Conservation (phyloP, 2,113 vertebrate genomes). For the Nerophis ophidion region DNA sequence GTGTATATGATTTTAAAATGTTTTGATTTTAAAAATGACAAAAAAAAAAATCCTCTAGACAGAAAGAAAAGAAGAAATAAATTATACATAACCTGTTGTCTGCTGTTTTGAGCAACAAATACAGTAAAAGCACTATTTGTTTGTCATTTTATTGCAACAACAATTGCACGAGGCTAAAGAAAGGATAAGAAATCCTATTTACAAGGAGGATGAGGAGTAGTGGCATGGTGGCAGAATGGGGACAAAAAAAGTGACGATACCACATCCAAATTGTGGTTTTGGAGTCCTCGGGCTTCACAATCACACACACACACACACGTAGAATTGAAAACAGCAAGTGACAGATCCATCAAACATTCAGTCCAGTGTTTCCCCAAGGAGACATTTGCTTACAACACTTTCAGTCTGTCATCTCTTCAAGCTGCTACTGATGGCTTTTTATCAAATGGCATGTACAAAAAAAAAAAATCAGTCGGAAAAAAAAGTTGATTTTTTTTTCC, state of each 20-base stretch:
- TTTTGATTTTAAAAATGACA: constrained; percentile 89
- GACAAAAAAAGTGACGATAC: constrained; percentile 58
- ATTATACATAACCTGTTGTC: constrained; percentile 70
- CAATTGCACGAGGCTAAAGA: constrained; percentile 70
- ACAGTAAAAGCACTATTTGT: constrained; percentile 42
- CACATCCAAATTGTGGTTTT: constrained; percentile 60
- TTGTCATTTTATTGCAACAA: constrained; percentile 71
- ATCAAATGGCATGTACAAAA: constrained; percentile 42
- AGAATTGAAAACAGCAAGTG: constrained; percentile 34
- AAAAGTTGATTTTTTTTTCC: constrained; percentile 22
- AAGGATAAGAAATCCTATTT: constrained; percentile 56
- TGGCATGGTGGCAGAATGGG: constrained; percentile 60
- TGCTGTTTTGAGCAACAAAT: background rate
- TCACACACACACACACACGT: constrained; percentile 29
- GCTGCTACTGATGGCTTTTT: constrained; percentile 52
- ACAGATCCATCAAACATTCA: constrained; percentile 42
- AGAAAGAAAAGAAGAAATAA: constrained; percentile 71
- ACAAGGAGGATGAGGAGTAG: constrained; percentile 62
- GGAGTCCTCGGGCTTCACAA: constrained; percentile 60
- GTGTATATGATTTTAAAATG: constrained; percentile 93
- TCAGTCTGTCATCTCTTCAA: constrained; percentile 23
- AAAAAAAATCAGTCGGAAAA: constrained; percentile 14
- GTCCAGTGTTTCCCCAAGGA: constrained; percentile 60
- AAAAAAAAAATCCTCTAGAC: constrained; percentile 76
- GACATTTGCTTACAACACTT: constrained; percentile 19